Conservation (phyloP, 2,113 vertebrate genomes). For the Kryptolebias marmoratus region DNA sequence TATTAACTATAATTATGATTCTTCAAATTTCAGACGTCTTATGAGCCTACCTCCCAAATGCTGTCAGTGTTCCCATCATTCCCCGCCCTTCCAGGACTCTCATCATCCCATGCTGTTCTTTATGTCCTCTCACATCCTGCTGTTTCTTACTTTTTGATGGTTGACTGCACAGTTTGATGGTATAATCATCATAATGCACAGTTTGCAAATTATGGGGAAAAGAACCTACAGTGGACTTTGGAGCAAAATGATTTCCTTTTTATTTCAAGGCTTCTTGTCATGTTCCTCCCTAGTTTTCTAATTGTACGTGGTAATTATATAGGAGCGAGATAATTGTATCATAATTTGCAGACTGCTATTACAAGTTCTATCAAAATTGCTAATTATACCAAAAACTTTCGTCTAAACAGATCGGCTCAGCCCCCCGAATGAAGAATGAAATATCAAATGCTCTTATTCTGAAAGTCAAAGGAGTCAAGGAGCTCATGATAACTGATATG, state of each 20-base stretch:
- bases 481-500: too few species aligned
- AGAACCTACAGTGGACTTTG: not conserved
- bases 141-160: conserved; percentile 3
- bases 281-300: not conserved
- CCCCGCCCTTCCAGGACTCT: not conserved
- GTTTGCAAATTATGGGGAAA: conserved; percentile 13
- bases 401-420: not conserved
- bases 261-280: conserved; percentile 2
- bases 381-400: not conserved
- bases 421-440: not conserved
- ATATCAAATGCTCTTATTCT: too few species aligned
- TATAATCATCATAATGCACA: conserved; percentile 12
- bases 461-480: too few species aligned
- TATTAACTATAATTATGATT: conserved; percentile 9
- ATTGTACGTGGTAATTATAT: conserved; percentile 3
- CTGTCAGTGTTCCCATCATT: conserved; percentile 1
- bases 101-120: not conserved
- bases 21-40: conserved; percentile 1
- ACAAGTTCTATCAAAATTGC: not conserved
- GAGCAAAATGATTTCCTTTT: not conserved
- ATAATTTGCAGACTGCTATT: conserved; percentile 1
- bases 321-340: conserved; percentile 6
- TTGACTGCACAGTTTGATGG: conserved; percentile 9
- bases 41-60: conserved; percentile 5
- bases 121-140: not conserved